Percentiles rank a stretch among this genome's conserved stretches.
These are phyloP conservation scores for Heptranchias perlo DNA, from an alignment of 2,113 vertebrate genomes.

Conservation along the genomic window DNA sequence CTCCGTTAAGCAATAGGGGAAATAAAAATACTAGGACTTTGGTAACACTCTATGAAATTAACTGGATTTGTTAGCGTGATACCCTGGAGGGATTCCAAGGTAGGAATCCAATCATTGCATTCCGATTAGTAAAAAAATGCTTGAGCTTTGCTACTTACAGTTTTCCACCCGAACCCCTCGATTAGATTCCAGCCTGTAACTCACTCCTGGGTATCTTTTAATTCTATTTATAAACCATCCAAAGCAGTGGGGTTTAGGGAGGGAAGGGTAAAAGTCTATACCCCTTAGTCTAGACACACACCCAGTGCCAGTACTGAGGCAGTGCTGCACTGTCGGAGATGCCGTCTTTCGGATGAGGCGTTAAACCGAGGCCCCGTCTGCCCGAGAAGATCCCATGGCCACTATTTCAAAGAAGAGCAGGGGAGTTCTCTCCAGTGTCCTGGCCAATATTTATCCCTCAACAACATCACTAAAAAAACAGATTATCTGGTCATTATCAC, in stretches of 20 bases:
- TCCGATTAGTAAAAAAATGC: neutral
- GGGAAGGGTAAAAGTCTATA: neutral
- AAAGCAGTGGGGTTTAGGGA: neutral
- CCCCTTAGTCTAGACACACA: neutral
- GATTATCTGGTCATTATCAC: no score
- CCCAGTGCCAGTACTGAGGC: neutral
- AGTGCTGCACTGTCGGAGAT: neutral
- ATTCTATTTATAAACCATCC: neutral
- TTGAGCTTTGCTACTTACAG: neutral
- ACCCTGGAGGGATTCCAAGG: neutral
- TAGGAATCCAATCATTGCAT: neutral
- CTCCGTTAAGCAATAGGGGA: neutral
- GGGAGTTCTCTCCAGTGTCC: no score
- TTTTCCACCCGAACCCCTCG: no score
- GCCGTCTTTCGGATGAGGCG: neutral
- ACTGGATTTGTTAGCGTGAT: neutral
- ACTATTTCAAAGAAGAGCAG: no score
- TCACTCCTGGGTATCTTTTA: neutral
- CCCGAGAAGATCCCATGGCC: no score
- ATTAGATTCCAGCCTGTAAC: neutral
- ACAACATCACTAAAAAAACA: no score
- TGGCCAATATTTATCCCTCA: no score
- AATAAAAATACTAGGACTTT: neutral
- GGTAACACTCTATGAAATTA: neutral
- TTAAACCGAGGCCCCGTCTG: no score